A percentile compares a stretch with the other conserved stretches of the same genome.
Conservation (phyloP, 1,140 invertebrate genomes). For the Drosophila azteca region DNA sequence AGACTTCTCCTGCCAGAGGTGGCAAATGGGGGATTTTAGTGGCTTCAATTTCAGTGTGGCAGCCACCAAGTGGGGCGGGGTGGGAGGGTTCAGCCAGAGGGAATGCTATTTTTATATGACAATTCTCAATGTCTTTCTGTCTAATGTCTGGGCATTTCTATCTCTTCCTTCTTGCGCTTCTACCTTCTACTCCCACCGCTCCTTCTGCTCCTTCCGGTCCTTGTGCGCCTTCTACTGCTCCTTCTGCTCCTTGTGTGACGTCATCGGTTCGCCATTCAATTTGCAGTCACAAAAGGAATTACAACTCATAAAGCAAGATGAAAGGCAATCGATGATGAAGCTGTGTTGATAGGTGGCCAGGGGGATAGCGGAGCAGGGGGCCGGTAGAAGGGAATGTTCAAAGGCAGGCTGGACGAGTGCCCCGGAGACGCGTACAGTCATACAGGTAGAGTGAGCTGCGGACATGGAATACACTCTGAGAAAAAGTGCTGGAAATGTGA, state of each 20-base stretch:
- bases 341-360: constrained; percentile 2
- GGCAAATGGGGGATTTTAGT: not conserved
- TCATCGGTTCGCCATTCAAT: constrained; percentile 70
- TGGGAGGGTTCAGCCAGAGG: not conserved
- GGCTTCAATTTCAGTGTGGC: too few species aligned
- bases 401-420: too few species aligned
- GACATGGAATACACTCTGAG: too few species aligned
- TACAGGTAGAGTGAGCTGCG: too few species aligned
- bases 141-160: too few species aligned
- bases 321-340: constrained; percentile 55
- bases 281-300: constrained; percentile 74
- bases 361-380: too few species aligned
- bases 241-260: constrained; percentile 6
- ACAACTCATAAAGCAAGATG: constrained; percentile 70
- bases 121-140: constrained; percentile 9
- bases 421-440: too few species aligned
- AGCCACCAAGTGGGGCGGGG: too few species aligned
- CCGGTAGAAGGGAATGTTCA: not conserved
- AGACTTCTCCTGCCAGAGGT: constrained; percentile 48
- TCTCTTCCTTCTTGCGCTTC: not conserved
- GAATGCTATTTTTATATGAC: constrained; percentile 53
- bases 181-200: not conserved
- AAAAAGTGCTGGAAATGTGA: too few species aligned
- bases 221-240: not conserved
- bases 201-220: too few species aligned